These are phyloP conservation scores for Eidolon dupreanum DNA, from an alignment of 2,797 vertebrate genomes.

Conservation along the genomic window DNA sequence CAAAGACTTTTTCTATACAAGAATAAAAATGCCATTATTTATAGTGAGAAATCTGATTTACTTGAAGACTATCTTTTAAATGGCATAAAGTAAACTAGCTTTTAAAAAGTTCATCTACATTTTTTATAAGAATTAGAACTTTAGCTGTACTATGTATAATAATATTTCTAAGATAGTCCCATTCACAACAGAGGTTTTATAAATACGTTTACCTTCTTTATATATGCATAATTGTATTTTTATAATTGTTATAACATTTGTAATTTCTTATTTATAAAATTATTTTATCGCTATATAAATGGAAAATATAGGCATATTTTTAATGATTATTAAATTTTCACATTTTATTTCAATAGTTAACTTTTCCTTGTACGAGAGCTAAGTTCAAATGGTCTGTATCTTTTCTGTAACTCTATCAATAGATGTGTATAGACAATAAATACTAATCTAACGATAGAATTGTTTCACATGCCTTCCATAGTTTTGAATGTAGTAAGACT, in stretches of 20 bases:
- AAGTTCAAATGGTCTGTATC: not conserved
- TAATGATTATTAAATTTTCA: not conserved
- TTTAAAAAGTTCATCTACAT: not conserved
- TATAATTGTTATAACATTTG: not conserved
- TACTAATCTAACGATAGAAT: not conserved
- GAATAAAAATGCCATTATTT: not conserved
- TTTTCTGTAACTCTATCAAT: not conserved
- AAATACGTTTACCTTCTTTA: not conserved
- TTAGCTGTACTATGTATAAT: not conserved
- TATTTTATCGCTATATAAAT: not conserved
- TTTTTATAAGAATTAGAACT: not conserved
- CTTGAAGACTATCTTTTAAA: not conserved
- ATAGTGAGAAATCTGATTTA: not conserved
- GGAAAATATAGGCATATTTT: not conserved
- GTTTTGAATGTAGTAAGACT: not conserved
- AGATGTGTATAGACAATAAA: not conserved
- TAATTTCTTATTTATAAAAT: not conserved
- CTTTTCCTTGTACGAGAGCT: not conserved
- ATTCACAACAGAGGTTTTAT: not conserved
- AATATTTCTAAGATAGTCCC: not conserved
- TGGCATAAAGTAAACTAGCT: not conserved
- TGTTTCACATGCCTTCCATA: not conserved
- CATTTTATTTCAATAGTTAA: not conserved
- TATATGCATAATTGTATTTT: not conserved
- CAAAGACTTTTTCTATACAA: not conserved